phyloP scores from a whole-genome alignment of 2,888 invertebrate species.

The Chesias legatella region DNA sequence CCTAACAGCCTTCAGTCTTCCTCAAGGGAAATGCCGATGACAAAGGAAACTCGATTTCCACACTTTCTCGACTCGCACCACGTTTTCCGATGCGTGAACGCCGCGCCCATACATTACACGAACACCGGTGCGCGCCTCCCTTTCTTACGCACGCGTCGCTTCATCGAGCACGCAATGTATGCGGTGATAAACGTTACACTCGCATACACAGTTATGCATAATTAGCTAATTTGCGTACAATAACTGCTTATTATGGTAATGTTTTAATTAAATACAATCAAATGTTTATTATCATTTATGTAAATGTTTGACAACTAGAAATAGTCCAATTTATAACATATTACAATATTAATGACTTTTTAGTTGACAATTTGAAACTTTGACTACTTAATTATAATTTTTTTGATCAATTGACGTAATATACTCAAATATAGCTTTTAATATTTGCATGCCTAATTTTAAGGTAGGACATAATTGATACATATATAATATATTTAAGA shows the following conservation, averaged over 20 bases:
- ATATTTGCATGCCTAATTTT: no score
- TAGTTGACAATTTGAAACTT: no score
- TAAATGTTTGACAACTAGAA: no score
- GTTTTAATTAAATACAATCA: constrained; percentile 1
- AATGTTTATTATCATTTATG: no score
- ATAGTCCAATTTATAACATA: no score
- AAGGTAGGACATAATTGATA: no score
- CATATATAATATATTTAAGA: no score
- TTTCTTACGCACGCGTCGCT: constrained; percentile 20
- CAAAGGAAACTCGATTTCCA: constrained; percentile 33
- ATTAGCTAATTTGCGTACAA: constrained; percentile 3
- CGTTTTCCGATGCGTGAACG: constrained; percentile 9
- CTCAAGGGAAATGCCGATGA: constrained; percentile 35
- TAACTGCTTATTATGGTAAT: constrained; percentile 13
- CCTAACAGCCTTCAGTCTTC: constrained; percentile 7
- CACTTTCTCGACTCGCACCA: constrained; percentile 35
- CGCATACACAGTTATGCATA: constrained; percentile 8
- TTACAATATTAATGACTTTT: no score
- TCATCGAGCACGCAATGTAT: constrained; percentile 27
- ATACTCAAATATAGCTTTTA: no score
- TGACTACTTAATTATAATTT: no score
- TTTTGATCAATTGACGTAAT: no score
- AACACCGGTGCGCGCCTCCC: constrained; percentile 19
- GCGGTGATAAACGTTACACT: constrained; percentile 11
- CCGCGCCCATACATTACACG: constrained; percentile 28